These are phyloP conservation scores for Pluvianellus socialis DNA, from an alignment of 2,113 vertebrate genomes.

Conservation along the genomic window DNA sequence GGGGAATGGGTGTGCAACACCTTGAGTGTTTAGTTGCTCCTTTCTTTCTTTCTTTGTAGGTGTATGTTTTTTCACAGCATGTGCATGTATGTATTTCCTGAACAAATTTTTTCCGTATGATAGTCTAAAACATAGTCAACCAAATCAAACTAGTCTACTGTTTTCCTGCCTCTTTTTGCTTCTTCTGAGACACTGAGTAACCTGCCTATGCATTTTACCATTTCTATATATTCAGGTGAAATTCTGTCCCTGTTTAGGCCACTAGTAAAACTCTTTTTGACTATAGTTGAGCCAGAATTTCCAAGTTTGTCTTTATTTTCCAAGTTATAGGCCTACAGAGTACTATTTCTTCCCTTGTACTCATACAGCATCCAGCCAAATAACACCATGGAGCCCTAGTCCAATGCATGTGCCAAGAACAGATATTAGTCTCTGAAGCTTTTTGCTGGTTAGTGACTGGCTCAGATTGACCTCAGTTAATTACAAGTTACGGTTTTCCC, in stretches of 20 bases:
- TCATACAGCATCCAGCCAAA: not conserved
- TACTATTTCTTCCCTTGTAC: not conserved
- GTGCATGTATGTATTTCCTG: not conserved
- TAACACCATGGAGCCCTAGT: not conserved
- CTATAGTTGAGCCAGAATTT: not conserved
- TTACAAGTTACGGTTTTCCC: not conserved
- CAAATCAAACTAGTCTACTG: not conserved
- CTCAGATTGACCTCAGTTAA: not conserved
- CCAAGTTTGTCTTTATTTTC: not conserved
- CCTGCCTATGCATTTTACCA: not conserved
- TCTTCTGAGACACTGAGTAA: not conserved
- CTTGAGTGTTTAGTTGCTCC: not conserved
- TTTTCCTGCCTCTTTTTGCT: not conserved
- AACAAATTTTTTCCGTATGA: not conserved
- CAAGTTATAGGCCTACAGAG: not conserved
- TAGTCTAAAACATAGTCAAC: not conserved
- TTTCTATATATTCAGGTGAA: not conserved
- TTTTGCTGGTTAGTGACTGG: not conserved
- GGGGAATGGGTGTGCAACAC: not conserved
- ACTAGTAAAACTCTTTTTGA: not conserved
- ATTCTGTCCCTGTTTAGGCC: not conserved
- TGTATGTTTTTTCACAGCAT: not conserved
- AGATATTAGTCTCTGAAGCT: not conserved
- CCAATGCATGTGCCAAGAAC: not conserved
- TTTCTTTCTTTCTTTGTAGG: not conserved